These are phyloP conservation scores for Meloidogyne exigua DNA, from an alignment of 1,140 invertebrate genomes.

Conservation along the genomic window DNA sequence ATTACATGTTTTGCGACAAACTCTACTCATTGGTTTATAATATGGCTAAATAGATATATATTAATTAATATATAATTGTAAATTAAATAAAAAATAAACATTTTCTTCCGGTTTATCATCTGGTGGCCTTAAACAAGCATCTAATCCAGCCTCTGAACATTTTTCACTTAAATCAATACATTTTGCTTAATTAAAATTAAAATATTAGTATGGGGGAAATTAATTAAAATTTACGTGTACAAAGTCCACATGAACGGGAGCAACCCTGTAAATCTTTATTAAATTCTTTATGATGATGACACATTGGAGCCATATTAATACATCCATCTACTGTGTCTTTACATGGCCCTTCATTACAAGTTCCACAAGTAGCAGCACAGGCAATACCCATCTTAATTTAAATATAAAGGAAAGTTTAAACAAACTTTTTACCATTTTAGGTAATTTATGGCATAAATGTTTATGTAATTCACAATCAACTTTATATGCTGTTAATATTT, in stretches of 20 bases:
- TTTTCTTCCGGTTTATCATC: slow-evolving; percentile 17
- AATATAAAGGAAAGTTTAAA: not conserved
- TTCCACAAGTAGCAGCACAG: slow-evolving; percentile 26
- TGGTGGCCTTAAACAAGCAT: slow-evolving; percentile 3
- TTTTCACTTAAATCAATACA: slow-evolving; percentile 22
- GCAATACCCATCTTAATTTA: slow-evolving; percentile 9
- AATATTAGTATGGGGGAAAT: not conserved
- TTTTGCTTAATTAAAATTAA: slow-evolving; percentile 11
- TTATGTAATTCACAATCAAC: slow-evolving; percentile 11
- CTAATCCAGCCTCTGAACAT: slow-evolving; percentile 10
- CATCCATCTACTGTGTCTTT: slow-evolving; percentile 13
- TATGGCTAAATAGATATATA: not conserved
- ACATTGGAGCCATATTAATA: slow-evolving; percentile 22
- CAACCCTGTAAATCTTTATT: slow-evolving; percentile 24
- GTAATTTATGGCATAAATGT: slow-evolving; percentile 13
- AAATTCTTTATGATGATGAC: slow-evolving; percentile 21
- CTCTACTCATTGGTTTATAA: slow-evolving; percentile 17
- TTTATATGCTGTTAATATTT: not conserved
- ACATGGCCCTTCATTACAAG: slow-evolving; percentile 16
- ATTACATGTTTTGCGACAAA: slow-evolving; percentile 14
- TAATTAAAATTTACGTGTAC: slow-evolving; percentile 12
- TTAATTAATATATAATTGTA: not conserved
- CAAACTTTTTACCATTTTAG: slow-evolving; percentile 23
- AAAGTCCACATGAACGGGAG: slow-evolving; percentile 21
- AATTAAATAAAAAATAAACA: not conserved